Conservation (phyloP, 2,888 invertebrate species). For the Andrena trimmerana region DNA sequence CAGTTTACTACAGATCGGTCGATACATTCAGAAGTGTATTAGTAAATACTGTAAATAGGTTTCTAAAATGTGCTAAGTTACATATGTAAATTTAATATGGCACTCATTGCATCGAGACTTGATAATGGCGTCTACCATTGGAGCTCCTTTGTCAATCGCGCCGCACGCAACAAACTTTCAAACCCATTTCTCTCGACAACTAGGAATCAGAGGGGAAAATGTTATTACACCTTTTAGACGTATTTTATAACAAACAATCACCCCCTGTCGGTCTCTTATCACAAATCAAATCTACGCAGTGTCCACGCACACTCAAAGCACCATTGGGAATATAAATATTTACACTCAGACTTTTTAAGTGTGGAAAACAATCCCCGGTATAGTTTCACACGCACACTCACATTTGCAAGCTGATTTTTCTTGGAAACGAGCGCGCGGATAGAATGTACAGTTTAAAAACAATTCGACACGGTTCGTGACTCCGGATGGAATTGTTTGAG, state of each 20-base stretch:
- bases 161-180: neutral
- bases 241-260: too few species aligned
- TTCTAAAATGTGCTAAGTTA: neutral
- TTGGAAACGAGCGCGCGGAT: neutral
- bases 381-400: neutral
- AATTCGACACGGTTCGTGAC: constrained; percentile 35
- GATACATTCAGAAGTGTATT: neutral
- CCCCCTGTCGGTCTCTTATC: too few species aligned
- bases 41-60: neutral
- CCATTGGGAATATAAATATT: neutral
- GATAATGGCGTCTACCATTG: neutral
- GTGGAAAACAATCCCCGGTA: neutral
- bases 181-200: neutral
- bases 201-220: neutral
- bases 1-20: neutral
- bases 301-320: too few species aligned
- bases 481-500: constrained; percentile 24
- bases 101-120: neutral
- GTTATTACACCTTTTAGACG: neutral
- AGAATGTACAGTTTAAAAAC: constrained; percentile 31
- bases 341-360: neutral
- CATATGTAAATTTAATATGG: neutral
- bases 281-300: too few species aligned
- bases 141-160: neutral
- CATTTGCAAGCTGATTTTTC: neutral